Base-by-base conservation (phyloP, 2,113 vertebrate genomes). In the Anoura caudifer region DNA sequence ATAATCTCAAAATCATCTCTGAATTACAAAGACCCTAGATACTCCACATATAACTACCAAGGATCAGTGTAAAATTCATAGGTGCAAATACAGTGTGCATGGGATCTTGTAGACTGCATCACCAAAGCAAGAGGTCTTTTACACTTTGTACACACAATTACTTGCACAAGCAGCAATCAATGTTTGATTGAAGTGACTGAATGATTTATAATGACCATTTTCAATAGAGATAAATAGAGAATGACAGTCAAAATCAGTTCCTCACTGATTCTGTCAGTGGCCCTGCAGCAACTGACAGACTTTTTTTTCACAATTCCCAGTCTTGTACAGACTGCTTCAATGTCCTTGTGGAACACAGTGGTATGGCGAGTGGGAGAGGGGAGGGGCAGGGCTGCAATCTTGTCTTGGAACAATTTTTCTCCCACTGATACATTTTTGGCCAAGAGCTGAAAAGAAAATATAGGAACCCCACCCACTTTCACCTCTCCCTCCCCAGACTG, bases 371-470 rank as follows among this genome's bases (percentile, higher is more conserved):
- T 22, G 28, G 61, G 36, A 24, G 33, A 54, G 33, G 63, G 38
- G 70, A 82, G 52, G 36, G 31, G 47, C 15, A 45, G 38, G 85
- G 33, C 38, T 94, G 65, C 45, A 83, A 70, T 43, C 16, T 52
- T 33, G 28, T 56, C 87, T 92, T 38, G 38, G 63, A 70, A 93
- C 54, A 47, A 31, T 50, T 72, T 87, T 82, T 95, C 7, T 4
- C 11, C 33, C 75, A 33, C 47, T n/a, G 31, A 56, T 56, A 70
- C 0, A 1, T 41, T 95, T 89, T 91, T 77, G 67, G 50, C 20
- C 38, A 84, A 24, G 4, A 50, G 31, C 38, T 94, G n/a, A 97
- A 95, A 94, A 84, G 43, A 31, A 76, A 85, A 90, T 36, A 54
- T 36, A 86, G 80, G 93, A 89, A 80, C 33, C 33, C 36, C 33